A percentile compares a stretch with the other conserved stretches of the same genome.
Conservation (phyloP, 30 jellyfish, hydroid and myxozoan genomes). For the Phacellophora camtschatica region DNA sequence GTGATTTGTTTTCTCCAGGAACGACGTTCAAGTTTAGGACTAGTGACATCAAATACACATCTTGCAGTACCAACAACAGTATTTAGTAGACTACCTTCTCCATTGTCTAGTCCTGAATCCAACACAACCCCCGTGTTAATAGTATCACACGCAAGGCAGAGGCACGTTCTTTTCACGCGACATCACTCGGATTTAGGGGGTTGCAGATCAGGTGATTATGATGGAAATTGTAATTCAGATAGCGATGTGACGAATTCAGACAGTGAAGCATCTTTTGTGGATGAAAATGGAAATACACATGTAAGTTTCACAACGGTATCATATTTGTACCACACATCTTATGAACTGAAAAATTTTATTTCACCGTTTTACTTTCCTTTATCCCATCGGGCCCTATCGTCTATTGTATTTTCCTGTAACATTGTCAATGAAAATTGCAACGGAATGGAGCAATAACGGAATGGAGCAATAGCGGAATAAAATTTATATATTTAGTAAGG, state of each 20-base stretch:
- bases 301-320: too few relatives aligned
- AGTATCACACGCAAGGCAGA: conserved; percentile 31
- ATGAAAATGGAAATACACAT: background rate
- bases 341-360: too few relatives aligned
- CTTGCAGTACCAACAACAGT: conserved; percentile 24
- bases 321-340: too few relatives aligned
- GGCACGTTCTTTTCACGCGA: background rate
- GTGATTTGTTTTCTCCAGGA: background rate
- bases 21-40: conserved; percentile 3
- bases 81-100: conserved; percentile 26
- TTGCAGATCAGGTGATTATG: background rate
- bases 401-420: too few relatives aligned
- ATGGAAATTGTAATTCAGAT: background rate
- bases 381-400: too few relatives aligned
- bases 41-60: background rate
- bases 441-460: too few relatives aligned
- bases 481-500: too few relatives aligned
- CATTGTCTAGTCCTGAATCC: conserved; percentile 34
- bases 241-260: conserved; percentile 38
- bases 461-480: too few relatives aligned
- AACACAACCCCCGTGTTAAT: background rate
- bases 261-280: background rate
- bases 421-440: too few relatives aligned
- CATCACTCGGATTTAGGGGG: conserved; percentile 39
- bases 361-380: too few relatives aligned